Evolutionary conservation across 1,140 invertebrate genomes (phyloP), one percentile per base, ranked within the genome.

Genomic region (Panonychus citri): DNA sequence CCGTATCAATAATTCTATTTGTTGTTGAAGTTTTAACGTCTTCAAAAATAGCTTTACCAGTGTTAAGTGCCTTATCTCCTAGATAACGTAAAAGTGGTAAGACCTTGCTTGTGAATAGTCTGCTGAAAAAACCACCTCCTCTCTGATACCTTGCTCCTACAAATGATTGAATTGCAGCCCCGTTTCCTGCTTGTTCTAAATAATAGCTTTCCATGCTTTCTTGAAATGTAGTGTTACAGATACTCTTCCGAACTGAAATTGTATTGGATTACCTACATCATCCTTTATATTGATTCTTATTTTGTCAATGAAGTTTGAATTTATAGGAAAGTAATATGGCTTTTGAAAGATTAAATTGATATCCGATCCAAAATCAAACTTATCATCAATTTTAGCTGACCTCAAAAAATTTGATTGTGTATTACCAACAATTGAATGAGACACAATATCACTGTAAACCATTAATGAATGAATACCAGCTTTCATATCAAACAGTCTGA

Each of bases 61-160:
- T 40, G 8, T 3, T n/a, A 3, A 54, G 13, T 7, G 53, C 53
- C 21, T 40, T 34, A 46, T 25, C 27, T 13, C 53, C 53, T n/a
- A 54, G 15, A 21, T 13, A 39, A 21, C 27, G 19, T 25, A 54
- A 19, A 39, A 25, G 3, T 46, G 53, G 53, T 13, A 54, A 25
- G 21, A 54, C 17, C 8, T 12, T 21, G 13, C 19, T 19, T 19
- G 28, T n/a, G 8, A 54, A 39, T 8, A 54, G 15, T 13, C 27
- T 34, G 4, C 30, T 25, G 53, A 54, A 54, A 17, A 43, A 43
- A 4, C 53, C 53, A 54, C 53, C 24, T 13, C 53, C 53, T 54
- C 28, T 54, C 17, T 43, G 42, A 17, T 17, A 43, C 19, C 42
- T 43, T 43, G 4, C 17, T 4, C 42, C 42, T 3, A 7, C 5